Base-by-base conservation (phyloP, 2,797 vertebrate species). In the Enteromius afrohamiltoni region DNA sequence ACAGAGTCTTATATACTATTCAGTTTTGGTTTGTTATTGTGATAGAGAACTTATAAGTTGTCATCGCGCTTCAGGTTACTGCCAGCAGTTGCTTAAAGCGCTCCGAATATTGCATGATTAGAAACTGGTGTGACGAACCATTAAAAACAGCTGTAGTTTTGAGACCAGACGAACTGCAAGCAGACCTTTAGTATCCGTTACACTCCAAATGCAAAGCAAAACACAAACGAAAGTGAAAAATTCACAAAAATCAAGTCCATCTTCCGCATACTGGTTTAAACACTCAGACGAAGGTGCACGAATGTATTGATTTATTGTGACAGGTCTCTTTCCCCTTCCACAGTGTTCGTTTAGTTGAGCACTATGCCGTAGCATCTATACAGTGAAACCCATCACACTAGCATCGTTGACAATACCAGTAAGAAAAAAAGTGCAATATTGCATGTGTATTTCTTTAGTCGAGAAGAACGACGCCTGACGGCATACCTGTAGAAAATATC, bases 361-460 rank as follows among this genome's bases (percentile, higher is more conserved):
- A 92, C 88, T 88, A 88, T 69, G 74, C 64, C 58, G 82, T 77
- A 77, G 64, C 85, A 89, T 89, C 88, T 91, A 93, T 80, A 87
- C 92, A 93, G 92, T 92, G 93, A 91, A 92, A 90, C 90, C 92
- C 88, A 84, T 93, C 89, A 92, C 88, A 90, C 93, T 87, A 90
- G 82, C 84, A 80, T 90, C 80, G 80, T 87, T 87, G 87, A 92
- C 85, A 84, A 87, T 91, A 93, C 91, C 91, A 91, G 89, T 87
- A 91, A 92, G 91, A 90, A 91, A 77, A 70, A 95, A 94, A 95
- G 95, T 95, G 95, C 93, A 91, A 89, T 93, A 93, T 94, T 95
- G 93, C 94, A 95, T 95, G 86, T 89, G 93, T 90, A 92, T 86
- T 90, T 93, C 87, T 93, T 92, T 92, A 84, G 86, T 89, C 84